phyloP scores from a whole-genome alignment of 2,888 invertebrate species.

The Hypomecis atomaria region DNA sequence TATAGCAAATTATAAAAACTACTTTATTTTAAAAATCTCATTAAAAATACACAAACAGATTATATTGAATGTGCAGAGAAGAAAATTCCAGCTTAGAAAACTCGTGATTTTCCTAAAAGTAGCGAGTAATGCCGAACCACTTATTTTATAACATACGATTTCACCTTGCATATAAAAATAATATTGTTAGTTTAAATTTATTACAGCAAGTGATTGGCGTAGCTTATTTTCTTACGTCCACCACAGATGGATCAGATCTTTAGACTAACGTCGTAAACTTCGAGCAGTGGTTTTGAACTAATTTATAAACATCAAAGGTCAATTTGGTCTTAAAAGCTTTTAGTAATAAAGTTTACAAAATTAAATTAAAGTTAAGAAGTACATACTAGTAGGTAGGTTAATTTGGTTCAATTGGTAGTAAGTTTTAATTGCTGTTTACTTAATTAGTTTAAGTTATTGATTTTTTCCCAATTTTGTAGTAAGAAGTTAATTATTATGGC shows the following conservation, averaged over 20 bases:
- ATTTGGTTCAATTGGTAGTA: too few species aligned
- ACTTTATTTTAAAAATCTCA: too few species aligned
- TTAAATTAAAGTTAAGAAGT: background rate
- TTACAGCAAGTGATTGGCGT: conserved; percentile 13
- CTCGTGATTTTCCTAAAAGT: background rate
- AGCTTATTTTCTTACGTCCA: conserved; percentile 23
- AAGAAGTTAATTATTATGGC: too few species aligned
- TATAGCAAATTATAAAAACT: too few species aligned
- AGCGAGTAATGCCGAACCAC: background rate
- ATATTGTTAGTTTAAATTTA: conserved; percentile 20
- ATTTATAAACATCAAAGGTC: conserved; percentile 10
- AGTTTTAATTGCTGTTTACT: too few species aligned
- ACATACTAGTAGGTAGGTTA: background rate
- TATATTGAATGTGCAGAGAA: too few species aligned
- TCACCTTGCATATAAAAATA: conserved; percentile 12
- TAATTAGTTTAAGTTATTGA: too few species aligned
- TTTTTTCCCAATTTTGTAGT: too few species aligned
- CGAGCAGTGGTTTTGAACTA: conserved; percentile 3
- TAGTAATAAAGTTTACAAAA: conserved; percentile 2
- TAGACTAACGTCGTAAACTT: conserved; percentile 16
- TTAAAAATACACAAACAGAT: too few species aligned
- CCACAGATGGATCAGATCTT: conserved; percentile 6
- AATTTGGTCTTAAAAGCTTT: conserved; percentile 1
- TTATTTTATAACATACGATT: conserved; percentile 11
- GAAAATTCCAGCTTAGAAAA: too few species aligned